Percentiles rank a stretch among this genome's conserved stretches.
phyloP scores from a whole-genome alignment of 2,888 invertebrate species.

The Tubiluchus corallicola region DNA sequence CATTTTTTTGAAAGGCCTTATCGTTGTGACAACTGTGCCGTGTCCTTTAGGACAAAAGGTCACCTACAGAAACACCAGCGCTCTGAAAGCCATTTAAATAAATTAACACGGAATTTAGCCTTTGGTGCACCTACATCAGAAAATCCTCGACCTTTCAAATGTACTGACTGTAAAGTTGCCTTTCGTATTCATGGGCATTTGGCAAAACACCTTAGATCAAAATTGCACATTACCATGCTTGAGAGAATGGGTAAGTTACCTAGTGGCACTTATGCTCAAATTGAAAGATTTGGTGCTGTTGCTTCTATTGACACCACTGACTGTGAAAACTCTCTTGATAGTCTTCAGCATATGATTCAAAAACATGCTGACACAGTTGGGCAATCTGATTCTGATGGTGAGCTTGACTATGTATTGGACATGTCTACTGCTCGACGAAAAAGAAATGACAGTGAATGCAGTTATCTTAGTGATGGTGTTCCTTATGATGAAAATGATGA shows the following conservation, averaged over 20 bases:
- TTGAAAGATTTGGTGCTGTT: conserved; percentile 72
- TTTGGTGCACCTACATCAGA: conserved; percentile 37
- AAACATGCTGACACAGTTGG: too few relatives aligned
- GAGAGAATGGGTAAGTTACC: conserved; percentile 76
- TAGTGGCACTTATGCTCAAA: conserved; percentile 79
- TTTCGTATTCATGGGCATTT: conserved; percentile 86
- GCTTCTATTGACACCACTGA: conserved; percentile 91
- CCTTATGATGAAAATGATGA: too few relatives aligned
- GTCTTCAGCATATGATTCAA: too few relatives aligned
- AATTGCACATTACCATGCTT: conserved; percentile 83
- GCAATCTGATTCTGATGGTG: too few relatives aligned
- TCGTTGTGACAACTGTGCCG: conserved; percentile 65
- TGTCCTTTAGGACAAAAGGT: conserved; percentile 72
- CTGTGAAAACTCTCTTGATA: conserved; percentile 80
- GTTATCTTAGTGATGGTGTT: neutral
- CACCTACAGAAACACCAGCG: conserved; percentile 83
- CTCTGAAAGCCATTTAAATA: conserved; percentile 75
- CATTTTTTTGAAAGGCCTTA: conserved; percentile 85
- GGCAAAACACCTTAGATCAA: conserved; percentile 86
- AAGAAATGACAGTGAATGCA: neutral
- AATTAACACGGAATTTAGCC: conserved; percentile 27
- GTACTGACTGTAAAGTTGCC: conserved; percentile 83
- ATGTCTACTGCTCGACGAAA: too few relatives aligned
- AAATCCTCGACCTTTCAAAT: conserved; percentile 88
- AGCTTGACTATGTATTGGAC: too few relatives aligned